Evolutionary conservation across 2,113 vertebrate species (phyloP), one percentile per base, ranked within the genome.

Genomic region (Silurus glanis): DNA sequence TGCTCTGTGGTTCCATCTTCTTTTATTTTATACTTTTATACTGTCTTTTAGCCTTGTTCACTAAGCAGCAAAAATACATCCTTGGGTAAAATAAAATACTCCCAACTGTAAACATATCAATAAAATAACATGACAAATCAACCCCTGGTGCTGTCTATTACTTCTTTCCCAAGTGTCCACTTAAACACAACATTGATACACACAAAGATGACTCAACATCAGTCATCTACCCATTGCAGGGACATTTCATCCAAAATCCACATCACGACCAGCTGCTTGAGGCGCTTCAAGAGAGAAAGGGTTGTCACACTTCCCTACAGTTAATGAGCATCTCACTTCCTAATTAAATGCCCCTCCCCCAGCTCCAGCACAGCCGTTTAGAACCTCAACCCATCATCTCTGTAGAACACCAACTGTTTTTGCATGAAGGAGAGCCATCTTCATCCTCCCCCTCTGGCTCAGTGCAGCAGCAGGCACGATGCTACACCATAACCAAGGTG

Each of bases 221-320:
- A 51, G 23, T 82, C 9, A 53, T 84, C 67, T 81, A 64, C 81
- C 49, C 69, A 67, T 49, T 78, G 25, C 16, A 69, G 83, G 37
- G 72, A 84, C 61, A 69, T 80, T 87, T 69, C 90, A 82, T 84
- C 89, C 89, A 78, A 86, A 80, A 90, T 90, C 89, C 89, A 81
- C 21, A 88, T 90, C 90, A 69, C 25, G 88, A 92, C 92, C 91
- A 92, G 90, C 92, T 93, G 91, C 82, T 84, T 23, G 56, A 62
- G 25, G 59, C 51, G n/a, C 64, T 62, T 45, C 37, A 37, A 86
- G 51, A 47, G 49, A 28, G 25, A 55, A 53, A 28, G 59, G 71
- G 71, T 59, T 83, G 80, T 80, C 75, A 86, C 87, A 87, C 37
- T 75, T 87, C 82, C 83, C 75, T 64, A 49, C 53, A 71, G 85